phyloP scores from a whole-genome alignment of 1,140 invertebrate species.

The Globodera rostochiensis region DNA sequence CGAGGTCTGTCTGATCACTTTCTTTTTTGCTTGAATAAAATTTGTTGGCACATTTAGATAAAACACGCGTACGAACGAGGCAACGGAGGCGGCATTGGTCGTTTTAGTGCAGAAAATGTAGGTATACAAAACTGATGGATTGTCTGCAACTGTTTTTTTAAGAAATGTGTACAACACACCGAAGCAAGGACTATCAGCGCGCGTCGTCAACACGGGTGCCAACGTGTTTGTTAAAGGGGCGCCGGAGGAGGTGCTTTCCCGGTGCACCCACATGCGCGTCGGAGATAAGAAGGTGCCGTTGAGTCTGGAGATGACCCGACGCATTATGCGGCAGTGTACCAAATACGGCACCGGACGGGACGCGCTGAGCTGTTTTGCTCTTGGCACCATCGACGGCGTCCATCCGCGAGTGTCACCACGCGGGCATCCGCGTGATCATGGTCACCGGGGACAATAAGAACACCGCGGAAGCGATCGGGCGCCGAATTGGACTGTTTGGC shows the following conservation, averaged over 20 bases:
- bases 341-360: conserved; percentile 97
- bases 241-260: conserved; percentile 93
- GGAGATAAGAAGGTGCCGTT: conserved; percentile 87
- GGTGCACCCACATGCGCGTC: conserved; percentile 93
- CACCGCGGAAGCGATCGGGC: conserved; percentile 98
- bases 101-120: conserved; percentile 93
- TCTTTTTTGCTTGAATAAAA: neutral
- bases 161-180: conserved; percentile 81
- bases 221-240: conserved; percentile 98
- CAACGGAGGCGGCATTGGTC: conserved; percentile 97
- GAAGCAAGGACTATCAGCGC: conserved; percentile 85
- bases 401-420: conserved; percentile 88
- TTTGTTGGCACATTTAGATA: conserved; percentile 65
- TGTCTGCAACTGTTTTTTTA: neutral
- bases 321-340: conserved; percentile 87
- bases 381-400: conserved; percentile 95
- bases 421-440: conserved; percentile 93
- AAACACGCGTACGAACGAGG: conserved; percentile 79
- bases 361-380: conserved; percentile 92
- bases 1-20: conserved; percentile 71
- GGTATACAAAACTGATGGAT: neutral
- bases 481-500: conserved; percentile 93
- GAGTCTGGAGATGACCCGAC: conserved; percentile 84
- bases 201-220: conserved; percentile 77
- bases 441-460: conserved; percentile 99